Percentiles rank a stretch among this genome's conserved stretches.
These are phyloP conservation scores for Aplidium turbinatum DNA, from an alignment of 23 tunicate genomes.

Conservation along the genomic window DNA sequence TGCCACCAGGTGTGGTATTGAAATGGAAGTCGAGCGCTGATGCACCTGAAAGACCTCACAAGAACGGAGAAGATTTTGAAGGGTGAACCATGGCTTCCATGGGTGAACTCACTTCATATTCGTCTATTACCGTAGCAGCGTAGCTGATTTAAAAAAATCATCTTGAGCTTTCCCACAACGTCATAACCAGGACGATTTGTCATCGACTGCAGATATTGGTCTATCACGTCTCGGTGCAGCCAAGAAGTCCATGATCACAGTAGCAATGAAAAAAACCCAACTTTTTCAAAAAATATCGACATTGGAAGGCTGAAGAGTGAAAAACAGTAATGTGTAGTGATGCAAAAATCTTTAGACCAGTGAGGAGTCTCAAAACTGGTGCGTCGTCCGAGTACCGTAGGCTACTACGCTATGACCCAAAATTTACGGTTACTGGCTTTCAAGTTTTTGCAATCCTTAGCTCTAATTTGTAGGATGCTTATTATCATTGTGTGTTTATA, in stretches of 20 bases:
- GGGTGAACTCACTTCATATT: not conserved
- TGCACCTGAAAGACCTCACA: slow-evolving; percentile 10
- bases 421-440: slow-evolving; percentile 16
- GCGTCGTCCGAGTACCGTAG: slow-evolving; percentile 35
- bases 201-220: slow-evolving; percentile 31
- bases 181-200: slow-evolving; percentile 22
- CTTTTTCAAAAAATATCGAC: slow-evolving; percentile 27
- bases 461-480: no score
- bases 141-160: slow-evolving; percentile 32
- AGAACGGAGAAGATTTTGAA: slow-evolving; percentile 26
- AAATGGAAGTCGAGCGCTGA: slow-evolving; percentile 26
- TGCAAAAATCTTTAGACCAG: slow-evolving; percentile 14
- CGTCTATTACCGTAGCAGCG: slow-evolving; percentile 19
- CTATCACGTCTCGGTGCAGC: slow-evolving; percentile 35
- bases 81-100: no score
- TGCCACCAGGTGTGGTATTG: slow-evolving; percentile 18
- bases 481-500: no score
- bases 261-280: slow-evolving; percentile 28
- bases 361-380: slow-evolving; percentile 23
- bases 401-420: slow-evolving; percentile 24
- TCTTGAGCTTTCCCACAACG: slow-evolving; percentile 20
- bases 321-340: slow-evolving; percentile 22
- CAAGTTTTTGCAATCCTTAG: no score
- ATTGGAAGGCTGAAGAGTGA: slow-evolving; percentile 30
- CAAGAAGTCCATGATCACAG: slow-evolving; percentile 25